Evolutionary conservation across 2,113 vertebrate genomes (phyloP).

Genomic region (Fukomys damarensis): DNA sequence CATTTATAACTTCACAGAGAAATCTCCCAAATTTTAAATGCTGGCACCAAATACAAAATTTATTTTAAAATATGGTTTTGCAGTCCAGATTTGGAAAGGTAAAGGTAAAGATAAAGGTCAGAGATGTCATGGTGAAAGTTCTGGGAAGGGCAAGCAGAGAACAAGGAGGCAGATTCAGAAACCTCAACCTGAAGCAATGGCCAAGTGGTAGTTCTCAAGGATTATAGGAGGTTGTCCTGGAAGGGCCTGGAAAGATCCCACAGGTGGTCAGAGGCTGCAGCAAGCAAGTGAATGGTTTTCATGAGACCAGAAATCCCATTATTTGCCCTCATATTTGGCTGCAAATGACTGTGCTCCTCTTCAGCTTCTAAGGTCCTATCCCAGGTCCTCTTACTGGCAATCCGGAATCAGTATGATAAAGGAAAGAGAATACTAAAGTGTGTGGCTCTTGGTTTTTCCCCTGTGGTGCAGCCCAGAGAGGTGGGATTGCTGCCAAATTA

Average conservation of each 20-base stretch:
- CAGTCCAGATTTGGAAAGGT: not conserved
- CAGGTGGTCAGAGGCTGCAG: not conserved
- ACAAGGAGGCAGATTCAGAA: not conserved
- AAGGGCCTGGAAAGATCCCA: not conserved
- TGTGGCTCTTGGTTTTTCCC: not conserved
- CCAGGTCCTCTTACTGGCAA: not conserved
- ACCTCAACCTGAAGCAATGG: not conserved
- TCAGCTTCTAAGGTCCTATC: not conserved
- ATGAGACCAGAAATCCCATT: not conserved
- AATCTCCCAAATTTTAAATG: conserved; percentile 6
- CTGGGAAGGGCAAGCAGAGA: not conserved
- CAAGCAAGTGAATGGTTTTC: not conserved
- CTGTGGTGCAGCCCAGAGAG: not conserved
- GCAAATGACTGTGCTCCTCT: not conserved
- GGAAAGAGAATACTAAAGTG: not conserved
- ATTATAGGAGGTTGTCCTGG: not conserved
- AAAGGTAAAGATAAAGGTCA: too few relatives aligned
- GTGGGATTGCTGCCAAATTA: not conserved
- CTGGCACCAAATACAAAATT: not conserved
- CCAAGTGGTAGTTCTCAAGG: not conserved
- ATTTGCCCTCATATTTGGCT: not conserved
- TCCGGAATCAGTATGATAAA: not conserved
- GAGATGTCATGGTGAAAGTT: not conserved
- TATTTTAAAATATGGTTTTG: not conserved
- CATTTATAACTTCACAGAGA: not conserved